Percentiles rank a stretch among this genome's conserved stretches.
Evolutionary conservation across 2,113 vertebrate genomes (phyloP).

Genomic region (Cynoglossus semilaevis): DNA sequence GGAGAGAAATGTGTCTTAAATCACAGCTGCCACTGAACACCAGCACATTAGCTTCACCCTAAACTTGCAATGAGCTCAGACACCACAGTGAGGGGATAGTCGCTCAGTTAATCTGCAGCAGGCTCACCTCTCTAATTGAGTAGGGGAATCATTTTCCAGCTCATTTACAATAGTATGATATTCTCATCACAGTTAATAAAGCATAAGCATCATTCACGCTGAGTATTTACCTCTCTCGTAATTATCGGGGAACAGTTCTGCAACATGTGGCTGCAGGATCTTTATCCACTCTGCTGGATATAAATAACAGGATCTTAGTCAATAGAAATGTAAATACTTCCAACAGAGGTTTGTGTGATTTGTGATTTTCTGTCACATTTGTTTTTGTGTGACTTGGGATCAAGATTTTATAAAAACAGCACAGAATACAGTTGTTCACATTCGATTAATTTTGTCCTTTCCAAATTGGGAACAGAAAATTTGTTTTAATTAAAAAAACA

Average conservation of each 20-base stretch:
- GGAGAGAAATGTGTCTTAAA: conserved; percentile 48
- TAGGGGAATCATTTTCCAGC: conserved; percentile 72
- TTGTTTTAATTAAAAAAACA: no score
- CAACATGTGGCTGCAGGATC: conserved; percentile 54
- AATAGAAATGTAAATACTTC: conserved; percentile 12
- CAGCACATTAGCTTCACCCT: conserved; percentile 14
- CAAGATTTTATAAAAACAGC: no score
- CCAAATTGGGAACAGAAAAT: no score
- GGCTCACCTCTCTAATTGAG: conserved; percentile 69
- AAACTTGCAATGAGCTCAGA: conserved; percentile 50
- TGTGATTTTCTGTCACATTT: neutral
- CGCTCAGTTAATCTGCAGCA: conserved; percentile 49
- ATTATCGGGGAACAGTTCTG: conserved; percentile 72
- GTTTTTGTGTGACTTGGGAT: neutral
- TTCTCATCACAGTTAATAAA: conserved; percentile 77
- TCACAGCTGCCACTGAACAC: conserved; percentile 33
- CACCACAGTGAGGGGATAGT: conserved; percentile 53
- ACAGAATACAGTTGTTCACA: no score
- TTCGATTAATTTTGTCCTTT: no score
- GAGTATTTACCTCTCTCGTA: conserved; percentile 79
- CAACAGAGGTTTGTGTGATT: conserved; percentile 34
- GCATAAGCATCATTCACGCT: conserved; percentile 78
- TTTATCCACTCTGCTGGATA: conserved; percentile 59
- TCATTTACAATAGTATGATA: conserved; percentile 78
- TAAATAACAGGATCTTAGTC: conserved; percentile 60